Evolutionary conservation across 2,797 vertebrate species (phyloP), one percentile per base, ranked within the genome.

Genomic region (Poliocrania exsul): DNA sequence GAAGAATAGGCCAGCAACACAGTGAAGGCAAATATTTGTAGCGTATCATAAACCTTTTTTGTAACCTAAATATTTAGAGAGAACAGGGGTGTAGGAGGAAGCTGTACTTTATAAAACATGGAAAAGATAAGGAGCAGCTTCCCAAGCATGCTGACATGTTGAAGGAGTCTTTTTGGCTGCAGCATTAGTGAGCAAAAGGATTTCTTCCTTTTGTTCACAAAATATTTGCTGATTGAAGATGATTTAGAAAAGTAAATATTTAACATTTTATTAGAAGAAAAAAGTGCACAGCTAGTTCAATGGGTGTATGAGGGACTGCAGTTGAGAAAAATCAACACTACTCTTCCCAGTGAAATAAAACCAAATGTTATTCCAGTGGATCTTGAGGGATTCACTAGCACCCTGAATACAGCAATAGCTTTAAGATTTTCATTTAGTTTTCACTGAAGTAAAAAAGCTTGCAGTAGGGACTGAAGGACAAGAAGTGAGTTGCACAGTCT

Each of bases 11-110:
- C 61, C 57, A 74, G 71, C 66, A 86, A 90, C 47, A 81, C 35
- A 71, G 72, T 23, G 56, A 91, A 84, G 81, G 58, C 65, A 95
- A 95, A 88, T 95, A 92, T 93, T 91, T 95, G 81, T 65, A 84
- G 60, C 46, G 9, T 78, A 83, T 81, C 61, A 92, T 46, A 93
- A 87, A 93, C 40, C 28, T 91, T 75, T 91, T 47, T 56, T 5
- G 7, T 81, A 96, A 85, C 46, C 37, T 82, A 93, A 92, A 88
- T 74, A 89, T 94, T 94, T 93, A 75, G 79, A 83, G 71, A 88
- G 81, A 86, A 85, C 10, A 26, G 40, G 17, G 78, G 10, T 57
- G 38, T 81, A 70, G 58, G 69, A 81, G 81, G 67, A 64, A 88
- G 33, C 57, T 46, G 50, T 72, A 13, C 51, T 80, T 90, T 44